Conservation (phyloP, 2,888 invertebrate species). For the Cantharis lateralis region DNA sequence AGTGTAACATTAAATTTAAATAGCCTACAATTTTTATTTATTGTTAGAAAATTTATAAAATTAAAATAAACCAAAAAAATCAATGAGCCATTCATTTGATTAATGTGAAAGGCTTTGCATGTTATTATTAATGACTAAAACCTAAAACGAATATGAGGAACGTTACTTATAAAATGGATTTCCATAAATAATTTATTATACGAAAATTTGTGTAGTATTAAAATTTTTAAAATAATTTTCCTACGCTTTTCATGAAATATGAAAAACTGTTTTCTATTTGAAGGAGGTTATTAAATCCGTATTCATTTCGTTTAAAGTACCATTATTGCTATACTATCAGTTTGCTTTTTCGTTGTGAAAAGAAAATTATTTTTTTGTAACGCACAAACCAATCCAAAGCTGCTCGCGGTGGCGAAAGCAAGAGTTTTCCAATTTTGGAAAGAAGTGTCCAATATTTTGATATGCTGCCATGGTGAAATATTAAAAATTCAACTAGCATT, state of each 20-base stretch:
- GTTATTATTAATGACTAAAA: neutral
- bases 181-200: neutral
- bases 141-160: neutral
- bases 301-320: neutral
- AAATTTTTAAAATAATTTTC: neutral
- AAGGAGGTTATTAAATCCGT: neutral
- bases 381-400: neutral
- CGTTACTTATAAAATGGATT: neutral
- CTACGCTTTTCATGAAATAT: neutral
- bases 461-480: too few species aligned
- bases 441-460: too few species aligned
- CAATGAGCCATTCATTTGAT: neutral
- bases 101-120: neutral
- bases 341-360: neutral
- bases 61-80: neutral
- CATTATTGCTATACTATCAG: neutral
- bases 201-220: neutral
- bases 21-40: neutral
- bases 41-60: neutral
- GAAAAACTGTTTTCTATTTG: neutral
- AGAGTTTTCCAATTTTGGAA: neutral
- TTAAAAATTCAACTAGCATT: neutral
- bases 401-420: neutral
- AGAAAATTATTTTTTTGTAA: neutral
- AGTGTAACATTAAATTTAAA: neutral